Base-by-base conservation (phyloP, 2,888 invertebrate genomes). In the Uropetala carovei region DNA sequence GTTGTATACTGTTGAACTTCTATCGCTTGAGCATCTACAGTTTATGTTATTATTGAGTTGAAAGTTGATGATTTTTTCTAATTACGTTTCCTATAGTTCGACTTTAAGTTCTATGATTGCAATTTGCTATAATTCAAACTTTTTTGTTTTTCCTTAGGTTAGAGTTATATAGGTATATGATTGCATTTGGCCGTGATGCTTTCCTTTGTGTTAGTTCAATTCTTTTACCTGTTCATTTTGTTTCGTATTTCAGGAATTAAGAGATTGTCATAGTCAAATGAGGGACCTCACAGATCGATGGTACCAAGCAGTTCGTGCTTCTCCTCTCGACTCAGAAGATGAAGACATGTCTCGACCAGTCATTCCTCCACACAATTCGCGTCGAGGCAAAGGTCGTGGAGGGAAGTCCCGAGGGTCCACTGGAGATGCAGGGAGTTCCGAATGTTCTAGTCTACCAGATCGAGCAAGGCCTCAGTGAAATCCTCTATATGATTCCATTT, bases 231-330 rank as follows among this genome's bases (percentile, higher is more conserved):
- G 14, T 81, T 14, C 75, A 43, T 56, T 43, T 81, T 60, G 30
- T 68, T 92, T 92, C 57, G 83, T 93, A 93, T 93, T 93, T 93
- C 95, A 98, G 97, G 99, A 99, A 95, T 95, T 99, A 93, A 98
- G 98, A 94, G 99, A 99, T 95, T 99, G 99, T 94, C 98, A 98
- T 95, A 98, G 98, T 93, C 99, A 99, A 95, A 99, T 99, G 98
- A 98, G 98, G 1, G 98, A 98, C 95, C 96, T 99, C 93, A 99
- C 99, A 0, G 98, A 99, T 94, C 98, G 99, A 95, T 99, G 99
- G 99, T 99, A 99, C 95, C 98, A 99, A 95, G 99, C 99, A 0
- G 99, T 99, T 93, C 96, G 98, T 93, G 97, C 98, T 94, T 97
- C 98, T 89, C 98, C 98, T 14, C 96, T 98, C 93, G 93, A 94